Evolutionary conservation across 1,140 invertebrate genomes (phyloP).

Genomic region (Drosophila parabipectinata): DNA sequence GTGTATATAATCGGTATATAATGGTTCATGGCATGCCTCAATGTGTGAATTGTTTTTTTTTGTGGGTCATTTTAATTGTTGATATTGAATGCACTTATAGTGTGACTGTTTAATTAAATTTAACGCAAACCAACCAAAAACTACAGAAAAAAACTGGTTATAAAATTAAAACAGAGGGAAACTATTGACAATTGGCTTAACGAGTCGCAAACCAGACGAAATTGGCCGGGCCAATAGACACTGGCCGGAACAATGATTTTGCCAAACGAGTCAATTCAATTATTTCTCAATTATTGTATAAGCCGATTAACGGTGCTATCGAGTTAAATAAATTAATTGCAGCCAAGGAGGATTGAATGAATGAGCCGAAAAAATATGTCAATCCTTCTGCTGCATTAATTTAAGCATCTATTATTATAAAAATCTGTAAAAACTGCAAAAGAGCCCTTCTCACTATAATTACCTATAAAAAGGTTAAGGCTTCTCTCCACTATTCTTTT

Average conservation of each 20-base stretch:
- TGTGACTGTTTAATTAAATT: conserved; percentile 75
- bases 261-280: conserved; percentile 37
- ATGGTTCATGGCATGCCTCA: conserved; percentile 20
- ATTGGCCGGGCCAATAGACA: conserved; percentile 33
- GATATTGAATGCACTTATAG: conserved; percentile 60
- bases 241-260: conserved; percentile 27
- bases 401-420: not conserved
- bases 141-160: conserved; percentile 2
- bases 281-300: conserved; percentile 47
- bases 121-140: conserved; percentile 44
- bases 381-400: conserved; percentile 17
- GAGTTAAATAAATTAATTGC: conserved; percentile 40
- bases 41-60: conserved; percentile 9
- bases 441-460: not conserved
- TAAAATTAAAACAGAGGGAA: conserved; percentile 1
- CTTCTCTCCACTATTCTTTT: not conserved
- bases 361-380: conserved; percentile 8
- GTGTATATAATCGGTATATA: conserved; percentile 61
- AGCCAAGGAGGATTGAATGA: conserved; percentile 11
- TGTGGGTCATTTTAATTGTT: conserved; percentile 69
- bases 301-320: conserved; percentile 42
- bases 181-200: conserved; percentile 44
- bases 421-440: not conserved
- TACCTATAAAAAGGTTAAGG: not conserved
- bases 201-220: conserved; percentile 2